Percentiles rank a stretch among this genome's conserved stretches.
Conservation (phyloP, 2,113 vertebrate genomes). For the Brachyhypopomus occidentalis region DNA sequence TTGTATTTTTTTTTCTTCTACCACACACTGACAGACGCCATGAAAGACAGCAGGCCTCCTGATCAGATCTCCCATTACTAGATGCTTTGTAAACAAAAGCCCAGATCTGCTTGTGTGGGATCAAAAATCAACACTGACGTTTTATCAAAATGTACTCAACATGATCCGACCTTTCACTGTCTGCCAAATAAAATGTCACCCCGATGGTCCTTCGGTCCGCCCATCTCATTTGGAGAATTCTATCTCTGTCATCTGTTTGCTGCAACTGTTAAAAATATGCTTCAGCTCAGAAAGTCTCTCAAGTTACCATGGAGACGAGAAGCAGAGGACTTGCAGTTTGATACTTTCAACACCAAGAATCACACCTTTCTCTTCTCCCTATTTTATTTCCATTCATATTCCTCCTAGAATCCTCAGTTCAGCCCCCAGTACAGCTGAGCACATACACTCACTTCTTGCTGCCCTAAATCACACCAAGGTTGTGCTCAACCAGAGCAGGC, state of each 20-base stretch:
- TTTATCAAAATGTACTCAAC: slow-evolving; percentile 2
- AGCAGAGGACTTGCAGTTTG: slow-evolving; percentile 27
- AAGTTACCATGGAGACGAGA: slow-evolving; percentile 54
- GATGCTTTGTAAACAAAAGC: not conserved
- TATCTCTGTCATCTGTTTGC: slow-evolving; percentile 43
- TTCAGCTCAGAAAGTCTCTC: slow-evolving; percentile 48
- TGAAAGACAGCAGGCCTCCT: not conserved
- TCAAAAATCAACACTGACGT: slow-evolving; percentile 25
- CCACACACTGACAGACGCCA: not conserved
- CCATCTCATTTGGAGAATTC: slow-evolving; percentile 20
- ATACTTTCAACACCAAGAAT: slow-evolving; percentile 32
- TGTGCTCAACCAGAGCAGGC: slow-evolving; percentile 1
- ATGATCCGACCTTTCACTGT: not conserved
- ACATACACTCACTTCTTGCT: not conserved
- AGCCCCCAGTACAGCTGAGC: not conserved
- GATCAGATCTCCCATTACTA: not conserved
- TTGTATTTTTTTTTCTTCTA: slow-evolving; percentile 12
- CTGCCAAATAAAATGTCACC: not conserved
- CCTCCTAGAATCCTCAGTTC: slow-evolving; percentile 42
- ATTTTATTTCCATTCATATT: slow-evolving; percentile 25
- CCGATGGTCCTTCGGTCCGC: slow-evolving; percentile 14
- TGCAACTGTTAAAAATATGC: slow-evolving; percentile 50
- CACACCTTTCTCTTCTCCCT: slow-evolving; percentile 10
- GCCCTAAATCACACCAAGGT: slow-evolving; percentile 9
- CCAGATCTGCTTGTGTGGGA: slow-evolving; percentile 2